phyloP scores from a whole-genome alignment of 2,113 vertebrate genomes.

The Hippocampus abdominalis region DNA sequence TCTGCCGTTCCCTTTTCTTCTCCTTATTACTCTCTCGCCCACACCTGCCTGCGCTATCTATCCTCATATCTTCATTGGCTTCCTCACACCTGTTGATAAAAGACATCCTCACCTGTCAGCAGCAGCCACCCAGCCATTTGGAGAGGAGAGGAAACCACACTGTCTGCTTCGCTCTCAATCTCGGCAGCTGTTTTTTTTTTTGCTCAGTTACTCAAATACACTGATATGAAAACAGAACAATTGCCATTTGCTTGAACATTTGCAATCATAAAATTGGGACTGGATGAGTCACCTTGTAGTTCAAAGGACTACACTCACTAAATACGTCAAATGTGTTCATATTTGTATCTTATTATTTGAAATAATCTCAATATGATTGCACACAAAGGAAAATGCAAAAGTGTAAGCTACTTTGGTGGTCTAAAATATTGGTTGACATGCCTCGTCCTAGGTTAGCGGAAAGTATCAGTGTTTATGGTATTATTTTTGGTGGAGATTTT shows the following conservation, averaged over 20 bases:
- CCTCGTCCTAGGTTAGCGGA: too few relatives aligned
- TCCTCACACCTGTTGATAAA: slow-evolving; percentile 78
- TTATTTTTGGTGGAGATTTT: not conserved
- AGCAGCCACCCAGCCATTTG: slow-evolving; percentile 40
- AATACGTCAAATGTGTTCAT: not conserved
- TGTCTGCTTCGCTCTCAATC: slow-evolving; percentile 15
- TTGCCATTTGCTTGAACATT: not conserved
- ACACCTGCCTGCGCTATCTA: slow-evolving; percentile 56
- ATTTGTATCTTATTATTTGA: too few relatives aligned
- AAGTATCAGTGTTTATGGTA: too few relatives aligned
- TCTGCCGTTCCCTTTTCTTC: slow-evolving; percentile 29
- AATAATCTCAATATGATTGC: not conserved
- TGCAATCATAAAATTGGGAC: not conserved
- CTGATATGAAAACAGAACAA: not conserved
- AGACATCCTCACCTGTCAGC: slow-evolving; percentile 73
- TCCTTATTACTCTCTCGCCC: slow-evolving; percentile 1
- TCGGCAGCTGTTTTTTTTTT: slow-evolving; percentile 7
- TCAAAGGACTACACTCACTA: not conserved
- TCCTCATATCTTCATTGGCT: slow-evolving; percentile 68
- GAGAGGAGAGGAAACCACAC: slow-evolving; percentile 17
- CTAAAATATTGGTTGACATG: not conserved
- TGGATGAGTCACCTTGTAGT: not conserved
- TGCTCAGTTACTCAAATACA: not conserved
- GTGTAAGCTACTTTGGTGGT: not conserved
- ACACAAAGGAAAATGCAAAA: not conserved